phyloP scores from a whole-genome alignment of 2,797 vertebrate species.

The Hydrocynus forskahlii region DNA sequence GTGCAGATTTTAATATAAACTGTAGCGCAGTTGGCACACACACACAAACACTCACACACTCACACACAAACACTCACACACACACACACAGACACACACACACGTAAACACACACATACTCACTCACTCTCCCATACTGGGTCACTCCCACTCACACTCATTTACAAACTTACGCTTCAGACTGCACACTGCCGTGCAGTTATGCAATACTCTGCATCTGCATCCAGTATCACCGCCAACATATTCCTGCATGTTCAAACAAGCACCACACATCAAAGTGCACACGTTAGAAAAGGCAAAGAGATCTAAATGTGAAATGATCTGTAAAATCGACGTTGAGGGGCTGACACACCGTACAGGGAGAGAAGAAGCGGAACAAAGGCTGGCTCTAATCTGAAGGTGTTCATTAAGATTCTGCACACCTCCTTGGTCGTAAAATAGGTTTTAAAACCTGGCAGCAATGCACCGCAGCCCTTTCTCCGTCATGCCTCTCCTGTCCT shows the following conservation, averaged over 20 bases:
- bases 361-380: slow-evolving; percentile 21
- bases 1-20: not conserved
- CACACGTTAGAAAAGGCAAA: not conserved
- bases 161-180: slow-evolving; percentile 54
- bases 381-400: slow-evolving; percentile 61
- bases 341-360: not conserved
- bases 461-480: slow-evolving; percentile 44
- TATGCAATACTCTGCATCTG: slow-evolving; percentile 32
- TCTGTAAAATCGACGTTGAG: not conserved
- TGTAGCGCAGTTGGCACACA: slow-evolving; percentile 12
- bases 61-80: slow-evolving; percentile 49
- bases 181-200: slow-evolving; percentile 30
- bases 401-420: slow-evolving; percentile 57
- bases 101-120: slow-evolving; percentile 35
- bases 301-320: not conserved
- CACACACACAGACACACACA: slow-evolving; percentile 34
- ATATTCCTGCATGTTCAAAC: not conserved
- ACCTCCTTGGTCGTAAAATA: slow-evolving; percentile 65
- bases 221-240: slow-evolving; percentile 7
- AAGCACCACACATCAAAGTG: not conserved
- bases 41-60: slow-evolving; percentile 32
- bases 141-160: slow-evolving; percentile 53
- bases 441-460: slow-evolving; percentile 66
- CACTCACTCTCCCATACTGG: slow-evolving; percentile 47
- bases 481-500: slow-evolving; percentile 50